Base-by-base conservation (phyloP, 2,888 invertebrate species). In the Sphecodes monilicornis region DNA sequence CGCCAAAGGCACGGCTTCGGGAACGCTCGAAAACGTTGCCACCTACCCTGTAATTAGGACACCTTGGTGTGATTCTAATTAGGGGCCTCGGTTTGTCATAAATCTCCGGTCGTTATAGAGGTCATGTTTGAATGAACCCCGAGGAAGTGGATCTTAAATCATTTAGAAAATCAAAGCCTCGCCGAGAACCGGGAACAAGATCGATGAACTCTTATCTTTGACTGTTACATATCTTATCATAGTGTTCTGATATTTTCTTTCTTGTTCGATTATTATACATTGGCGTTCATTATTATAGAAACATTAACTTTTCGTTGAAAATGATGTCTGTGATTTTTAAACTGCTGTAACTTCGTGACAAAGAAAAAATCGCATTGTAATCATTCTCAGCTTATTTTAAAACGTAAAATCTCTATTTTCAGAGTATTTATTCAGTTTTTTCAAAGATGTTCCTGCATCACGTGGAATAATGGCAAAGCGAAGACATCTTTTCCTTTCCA, bases 31-130 rank as follows among this genome's bases (percentile, higher is more conserved):
- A 80, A 85, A 88, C 64, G 60, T 74, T 57, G 60, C 60, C 60
- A 29, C 32, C 68, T 76, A 86, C 91, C 93, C 93, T 91, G 90
- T 93, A 93, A 94, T 94, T 94, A 94, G 93, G 92, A 90, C 93
- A 93, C 93, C 91, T 93, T 80, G 89, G 93, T 93, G 93, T 93
- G 93, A 94, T 93, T 93, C 92, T 91, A 91, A 89, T 92, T 91
- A 90, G 86, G 90, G 90, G 90, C 76, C 83, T 87, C 66, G 86
- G 83, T 82, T 83, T 82, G 66, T 74, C 91, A 91, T 92, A 92
- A 92, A 92, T 92, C 90, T 90, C 80, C 6, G 26, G 43, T 84
- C 80, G 84, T 91, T 91, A 91, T 80, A 84, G 85, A 90, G 91
- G 89, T 91, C 92, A 91, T 89, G 89, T 91, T 91, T 90, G 87